Conservation (phyloP, 1,140 invertebrate species). For the Atta cephalotes region DNA sequence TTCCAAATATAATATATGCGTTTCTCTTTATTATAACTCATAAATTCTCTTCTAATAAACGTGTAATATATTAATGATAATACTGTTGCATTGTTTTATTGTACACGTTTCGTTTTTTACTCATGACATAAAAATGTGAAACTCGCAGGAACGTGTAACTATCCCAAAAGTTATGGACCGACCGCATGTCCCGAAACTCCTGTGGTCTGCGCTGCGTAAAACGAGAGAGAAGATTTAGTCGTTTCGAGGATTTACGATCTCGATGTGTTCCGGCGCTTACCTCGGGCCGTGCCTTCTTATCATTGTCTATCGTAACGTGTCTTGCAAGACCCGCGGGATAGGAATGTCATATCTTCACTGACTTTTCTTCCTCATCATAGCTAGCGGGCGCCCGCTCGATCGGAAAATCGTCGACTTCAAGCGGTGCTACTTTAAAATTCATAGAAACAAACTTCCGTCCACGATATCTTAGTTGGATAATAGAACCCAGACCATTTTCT, state of each 20-base stretch:
- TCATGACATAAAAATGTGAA: neutral
- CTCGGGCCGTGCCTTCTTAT: conserved; percentile 67
- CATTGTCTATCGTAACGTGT: conserved; percentile 66
- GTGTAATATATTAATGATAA: neutral
- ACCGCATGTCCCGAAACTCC: conserved; percentile 42
- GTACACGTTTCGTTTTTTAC: neutral
- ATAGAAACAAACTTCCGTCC: conserved; percentile 22
- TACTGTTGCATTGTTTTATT: neutral
- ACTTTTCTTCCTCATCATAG: conserved; percentile 31
- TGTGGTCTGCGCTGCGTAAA: conserved; percentile 47
- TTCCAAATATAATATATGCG: neutral
- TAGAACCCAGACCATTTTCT: neutral
- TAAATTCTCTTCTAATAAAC: neutral
- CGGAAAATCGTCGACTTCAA: conserved; percentile 30
- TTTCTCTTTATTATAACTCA: neutral
- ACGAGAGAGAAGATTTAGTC: conserved; percentile 47
- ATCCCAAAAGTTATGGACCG: conserved; percentile 47
- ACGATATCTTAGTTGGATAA: conserved; percentile 29
- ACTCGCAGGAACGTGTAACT: neutral
- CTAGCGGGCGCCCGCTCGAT: conserved; percentile 5
- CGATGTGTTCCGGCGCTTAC: conserved; percentile 64
- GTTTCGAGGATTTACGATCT: conserved; percentile 67
- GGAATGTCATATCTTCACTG: conserved; percentile 28
- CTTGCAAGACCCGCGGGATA: conserved; percentile 41
- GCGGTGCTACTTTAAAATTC: conserved; percentile 40